Evolutionary conservation across 2,797 vertebrate genomes (phyloP).

Genomic region (Kryptopterus vitreolus): DNA sequence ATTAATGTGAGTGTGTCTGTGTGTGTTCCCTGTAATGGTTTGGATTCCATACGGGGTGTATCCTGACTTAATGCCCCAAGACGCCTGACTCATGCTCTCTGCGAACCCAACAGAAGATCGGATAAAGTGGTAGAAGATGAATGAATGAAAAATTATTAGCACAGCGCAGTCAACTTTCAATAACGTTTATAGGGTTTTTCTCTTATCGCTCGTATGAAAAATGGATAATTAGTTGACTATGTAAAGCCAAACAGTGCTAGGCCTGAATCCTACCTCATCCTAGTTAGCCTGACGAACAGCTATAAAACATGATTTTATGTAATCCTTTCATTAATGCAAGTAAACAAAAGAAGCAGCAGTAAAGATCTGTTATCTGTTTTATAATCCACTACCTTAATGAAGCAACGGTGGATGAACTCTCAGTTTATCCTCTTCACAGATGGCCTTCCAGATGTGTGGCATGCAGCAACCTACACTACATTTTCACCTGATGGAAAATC

Average conservation of each 20-base stretch:
- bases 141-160: too few relatives aligned
- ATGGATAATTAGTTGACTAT: not conserved
- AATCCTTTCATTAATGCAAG: not conserved
- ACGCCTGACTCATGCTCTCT: too few relatives aligned
- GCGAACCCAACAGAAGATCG: too few relatives aligned
- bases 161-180: too few relatives aligned
- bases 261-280: not conserved
- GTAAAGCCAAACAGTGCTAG: not conserved
- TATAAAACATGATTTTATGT: not conserved
- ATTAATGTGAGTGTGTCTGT: too few relatives aligned
- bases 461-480: not conserved
- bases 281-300: not conserved
- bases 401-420: not conserved
- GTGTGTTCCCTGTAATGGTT: too few relatives aligned
- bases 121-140: too few relatives aligned
- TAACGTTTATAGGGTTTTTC: not conserved
- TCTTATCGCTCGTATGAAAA: not conserved
- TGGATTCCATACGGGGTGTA: too few relatives aligned
- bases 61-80: too few relatives aligned
- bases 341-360: constrained; percentile 17
- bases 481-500: too few relatives aligned
- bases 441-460: not conserved
- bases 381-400: not conserved
- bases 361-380: constrained; percentile 4
- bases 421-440: not conserved